Evolutionary conservation across 2,797 vertebrate genomes (phyloP), one percentile per base, ranked within the genome.

Genomic region (Novumbra hubbsi): DNA sequence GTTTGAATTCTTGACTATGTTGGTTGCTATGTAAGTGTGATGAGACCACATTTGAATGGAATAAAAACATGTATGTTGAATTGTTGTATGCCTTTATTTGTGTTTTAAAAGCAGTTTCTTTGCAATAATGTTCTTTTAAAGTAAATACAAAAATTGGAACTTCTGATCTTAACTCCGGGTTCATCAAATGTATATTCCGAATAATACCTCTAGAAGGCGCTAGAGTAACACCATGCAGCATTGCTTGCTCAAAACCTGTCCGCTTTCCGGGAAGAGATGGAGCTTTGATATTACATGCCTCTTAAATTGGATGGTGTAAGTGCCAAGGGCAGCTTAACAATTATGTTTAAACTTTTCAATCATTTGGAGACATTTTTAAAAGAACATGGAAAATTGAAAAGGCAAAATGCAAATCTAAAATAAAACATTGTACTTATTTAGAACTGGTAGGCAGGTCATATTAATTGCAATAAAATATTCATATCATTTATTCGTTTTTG

Each of bases 191-290:
- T 57, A 57, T 57, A 24, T 57, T 65, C 8, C 32, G 12, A 30
- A 17, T 67, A 12, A 74, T 50, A 30, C 79, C 92, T 86, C 74
- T 76, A 92, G 92, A 82, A 82, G 72, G 88, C 76, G 83, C 79
- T 75, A 88, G 74, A 92, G 82, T 73, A 82, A 69, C 75, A 81
- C 55, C 49, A 68, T 38, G 60, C 32, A 60, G 16, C 65, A 11
- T 15, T 63, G 55, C n/a, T 41, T 30, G 48, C 6, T 24, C n/a
- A 24, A n/a, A 24, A 12, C 55, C 21, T 19, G 72, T 65, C 68
- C 71, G 57, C 28, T 17, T 64, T 30, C 27, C 62, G 3, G 27
- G 5, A 28, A 4, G 50, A 55, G 55, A 21, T 12, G 21, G n/a
- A 21, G 8, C 55, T 57, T 24, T 57, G 21, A 24, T 55, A 21